Conservation (phyloP, 2,113 vertebrate species). For the Chaetura pelagica region DNA sequence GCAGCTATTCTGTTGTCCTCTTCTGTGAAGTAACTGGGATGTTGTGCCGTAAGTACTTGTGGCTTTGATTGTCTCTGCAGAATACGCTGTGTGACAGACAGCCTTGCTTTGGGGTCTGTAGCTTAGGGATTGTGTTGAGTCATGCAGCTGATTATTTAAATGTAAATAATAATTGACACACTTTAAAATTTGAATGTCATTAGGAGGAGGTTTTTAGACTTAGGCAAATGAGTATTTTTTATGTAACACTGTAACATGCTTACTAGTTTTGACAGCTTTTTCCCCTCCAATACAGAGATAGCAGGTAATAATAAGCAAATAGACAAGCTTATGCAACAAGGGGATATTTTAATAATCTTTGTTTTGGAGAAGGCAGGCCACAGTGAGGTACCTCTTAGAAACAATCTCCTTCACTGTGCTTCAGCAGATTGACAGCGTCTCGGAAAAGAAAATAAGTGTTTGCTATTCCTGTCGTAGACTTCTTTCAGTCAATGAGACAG, state of each 20-base stretch:
- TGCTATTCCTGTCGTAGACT: slow-evolving; percentile 48
- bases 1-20: background rate
- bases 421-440: slow-evolving; percentile 44
- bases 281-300: background rate
- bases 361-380: background rate
- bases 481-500: slow-evolving; percentile 57
- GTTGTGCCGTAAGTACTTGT: background rate
- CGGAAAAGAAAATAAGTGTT: slow-evolving; percentile 50
- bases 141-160: background rate
- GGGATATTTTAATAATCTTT: slow-evolving; percentile 8
- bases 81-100: background rate
- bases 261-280: background rate
- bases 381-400: background rate
- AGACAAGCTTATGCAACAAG: slow-evolving; percentile 6
- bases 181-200: background rate
- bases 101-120: background rate
- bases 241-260: background rate
- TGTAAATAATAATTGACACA: background rate
- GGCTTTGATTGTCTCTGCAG: background rate
- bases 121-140: background rate
- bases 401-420: background rate
- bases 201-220: background rate
- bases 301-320: background rate
- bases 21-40: background rate
- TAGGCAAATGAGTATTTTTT: background rate